A percentile compares a stretch with the other conserved stretches of the same genome.
These are phyloP conservation scores for Glomeris marginata DNA, from an alignment of 2,888 invertebrate genomes.

Conservation along the genomic window DNA sequence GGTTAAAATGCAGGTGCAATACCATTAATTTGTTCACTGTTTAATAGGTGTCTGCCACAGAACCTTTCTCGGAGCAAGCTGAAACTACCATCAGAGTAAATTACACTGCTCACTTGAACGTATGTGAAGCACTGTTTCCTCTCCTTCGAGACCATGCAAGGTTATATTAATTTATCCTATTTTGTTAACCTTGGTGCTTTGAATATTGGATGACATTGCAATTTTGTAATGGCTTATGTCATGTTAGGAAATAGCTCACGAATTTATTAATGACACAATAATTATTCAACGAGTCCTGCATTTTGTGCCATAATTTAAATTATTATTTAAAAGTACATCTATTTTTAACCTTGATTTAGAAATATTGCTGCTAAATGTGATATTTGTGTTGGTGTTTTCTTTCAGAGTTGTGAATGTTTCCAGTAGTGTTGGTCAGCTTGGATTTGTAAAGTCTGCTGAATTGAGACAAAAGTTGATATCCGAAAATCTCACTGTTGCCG, in stretches of 20 bases:
- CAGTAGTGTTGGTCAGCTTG: slow-evolving; percentile 48
- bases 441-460: slow-evolving; percentile 41
- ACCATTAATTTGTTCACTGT: too few species aligned
- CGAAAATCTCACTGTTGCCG: slow-evolving; percentile 21
- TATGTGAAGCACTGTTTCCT: slow-evolving; percentile 55
- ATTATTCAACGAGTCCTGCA: too few species aligned
- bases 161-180: slow-evolving; percentile 18
- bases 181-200: too few species aligned
- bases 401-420: slow-evolving; percentile 54
- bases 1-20: too few species aligned
- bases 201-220: too few species aligned
- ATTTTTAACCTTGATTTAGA: too few species aligned
- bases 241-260: too few species aligned
- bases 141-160: slow-evolving; percentile 49
- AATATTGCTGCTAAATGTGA: too few species aligned
- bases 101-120: slow-evolving; percentile 46
- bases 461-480: slow-evolving; percentile 37
- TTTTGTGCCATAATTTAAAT: not conserved
- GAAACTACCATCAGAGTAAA: slow-evolving; percentile 52
- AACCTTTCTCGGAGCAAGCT: slow-evolving; percentile 49
- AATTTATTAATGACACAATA: too few species aligned
- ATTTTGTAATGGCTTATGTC: too few species aligned
- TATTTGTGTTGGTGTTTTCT: slow-evolving; percentile 7
- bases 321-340: too few species aligned
- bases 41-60: slow-evolving; percentile 32